A percentile compares a stretch with the other conserved stretches of the same genome.
phyloP scores from a whole-genome alignment of 2,888 invertebrate species.

The Abrostola triplasia region DNA sequence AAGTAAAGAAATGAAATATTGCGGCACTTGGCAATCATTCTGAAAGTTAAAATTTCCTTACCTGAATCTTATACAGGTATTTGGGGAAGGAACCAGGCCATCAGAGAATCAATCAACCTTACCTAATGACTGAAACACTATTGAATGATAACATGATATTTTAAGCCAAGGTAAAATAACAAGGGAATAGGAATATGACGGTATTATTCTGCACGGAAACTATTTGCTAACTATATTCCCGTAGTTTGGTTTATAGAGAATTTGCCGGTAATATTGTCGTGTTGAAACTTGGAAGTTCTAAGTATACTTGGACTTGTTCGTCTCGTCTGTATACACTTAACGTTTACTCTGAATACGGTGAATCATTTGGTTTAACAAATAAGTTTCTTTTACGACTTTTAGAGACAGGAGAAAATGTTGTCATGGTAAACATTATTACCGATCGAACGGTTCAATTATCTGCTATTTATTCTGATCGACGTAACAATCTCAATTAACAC shows the following conservation, averaged over 20 bases:
- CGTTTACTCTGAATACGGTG: not conserved
- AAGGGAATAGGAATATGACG: not conserved
- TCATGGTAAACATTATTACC: too few species aligned
- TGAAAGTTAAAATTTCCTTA: too few species aligned
- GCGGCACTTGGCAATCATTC: too few species aligned
- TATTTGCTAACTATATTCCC: conserved; percentile 5
- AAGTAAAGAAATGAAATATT: too few species aligned
- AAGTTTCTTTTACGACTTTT: not conserved
- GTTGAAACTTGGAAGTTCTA: conserved; percentile 10
- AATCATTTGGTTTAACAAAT: not conserved
- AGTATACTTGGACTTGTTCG: conserved; percentile 1
- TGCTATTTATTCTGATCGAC: too few species aligned
- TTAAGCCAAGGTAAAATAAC: conserved; percentile 3
- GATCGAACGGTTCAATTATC: too few species aligned
- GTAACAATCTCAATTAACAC: not conserved
- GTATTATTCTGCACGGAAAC: not conserved
- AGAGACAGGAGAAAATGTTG: not conserved
- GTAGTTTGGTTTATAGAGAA: conserved; percentile 4
- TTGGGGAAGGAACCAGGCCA: too few species aligned
- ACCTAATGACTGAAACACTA: not conserved
- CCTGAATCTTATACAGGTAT: too few species aligned
- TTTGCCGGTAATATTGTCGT: conserved; percentile 4
- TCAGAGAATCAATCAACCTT: too few species aligned
- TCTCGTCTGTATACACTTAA: not conserved
- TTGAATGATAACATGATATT: conserved; percentile 1